A percentile compares a stretch with the other conserved stretches of the same genome.
Evolutionary conservation across 2,888 invertebrate species (phyloP).

Genomic region (Mamestra brassicae): DNA sequence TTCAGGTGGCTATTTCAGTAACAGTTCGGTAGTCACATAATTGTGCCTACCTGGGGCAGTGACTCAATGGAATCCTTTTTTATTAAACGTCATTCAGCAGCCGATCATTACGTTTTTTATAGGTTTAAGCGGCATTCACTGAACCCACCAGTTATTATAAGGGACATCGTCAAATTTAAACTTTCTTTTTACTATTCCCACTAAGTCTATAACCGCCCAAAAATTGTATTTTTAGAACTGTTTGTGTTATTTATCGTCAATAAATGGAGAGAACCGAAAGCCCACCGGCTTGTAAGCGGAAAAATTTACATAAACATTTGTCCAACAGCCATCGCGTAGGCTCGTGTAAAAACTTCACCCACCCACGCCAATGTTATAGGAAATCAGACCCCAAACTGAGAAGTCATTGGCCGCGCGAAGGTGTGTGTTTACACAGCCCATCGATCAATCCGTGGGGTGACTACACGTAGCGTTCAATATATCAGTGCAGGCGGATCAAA

Average conservation of each 20-base stretch:
- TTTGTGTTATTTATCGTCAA: conserved; percentile 45
- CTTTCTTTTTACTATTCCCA: conserved; percentile 15
- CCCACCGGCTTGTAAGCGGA: conserved; percentile 29
- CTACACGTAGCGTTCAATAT: conserved; percentile 48
- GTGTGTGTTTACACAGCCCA: conserved; percentile 67
- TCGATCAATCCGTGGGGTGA: conserved; percentile 65
- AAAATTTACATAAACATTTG: conserved; percentile 63
- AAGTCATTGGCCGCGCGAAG: conserved; percentile 71
- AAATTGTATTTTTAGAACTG: conserved; percentile 15
- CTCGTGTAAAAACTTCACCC: conserved; percentile 65
- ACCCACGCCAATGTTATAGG: conserved; percentile 67
- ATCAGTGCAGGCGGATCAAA: conserved; percentile 48
- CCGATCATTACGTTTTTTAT: background rate
- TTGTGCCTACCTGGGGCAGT: conserved; percentile 59
- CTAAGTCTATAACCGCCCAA: background rate
- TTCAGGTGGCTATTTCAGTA: conserved; percentile 71
- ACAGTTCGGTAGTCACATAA: conserved; percentile 56
- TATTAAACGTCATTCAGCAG: background rate
- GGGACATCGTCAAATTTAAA: conserved; percentile 10
- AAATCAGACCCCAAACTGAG: conserved; percentile 64
- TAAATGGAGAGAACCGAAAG: conserved; percentile 37
- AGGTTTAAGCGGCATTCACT: background rate
- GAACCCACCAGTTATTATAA: background rate
- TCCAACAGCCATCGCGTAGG: conserved; percentile 65
- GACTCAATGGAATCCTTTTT: conserved; percentile 51